Evolutionary conservation across 2,797 vertebrate species (phyloP).

Genomic region (Trachops cirrhosus): DNA sequence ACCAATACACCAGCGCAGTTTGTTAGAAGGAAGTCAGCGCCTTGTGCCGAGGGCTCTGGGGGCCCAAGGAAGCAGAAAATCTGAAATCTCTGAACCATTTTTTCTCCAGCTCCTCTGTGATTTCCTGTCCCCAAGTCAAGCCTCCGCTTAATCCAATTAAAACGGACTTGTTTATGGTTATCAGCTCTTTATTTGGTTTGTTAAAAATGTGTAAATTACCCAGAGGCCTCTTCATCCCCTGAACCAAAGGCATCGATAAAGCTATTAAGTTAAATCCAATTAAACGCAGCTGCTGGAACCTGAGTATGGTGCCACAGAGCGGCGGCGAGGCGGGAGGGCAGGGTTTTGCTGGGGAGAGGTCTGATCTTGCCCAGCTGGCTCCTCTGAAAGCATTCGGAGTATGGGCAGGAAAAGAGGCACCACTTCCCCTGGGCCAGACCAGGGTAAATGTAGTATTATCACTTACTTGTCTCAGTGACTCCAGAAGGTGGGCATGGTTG

Average conservation of each 20-base stretch:
- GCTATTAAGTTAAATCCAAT: slow-evolving; percentile 65
- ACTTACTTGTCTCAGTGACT: neutral
- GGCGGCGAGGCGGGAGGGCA: neutral
- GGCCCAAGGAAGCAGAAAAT: neutral
- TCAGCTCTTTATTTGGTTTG: slow-evolving; percentile 59
- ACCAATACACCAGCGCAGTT: accelerated
- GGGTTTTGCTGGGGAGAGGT: neutral
- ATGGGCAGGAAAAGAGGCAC: too few species aligned
- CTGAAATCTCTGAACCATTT: neutral
- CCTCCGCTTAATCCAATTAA: slow-evolving; percentile 67
- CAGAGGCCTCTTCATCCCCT: slow-evolving; percentile 55
- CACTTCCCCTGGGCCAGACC: accelerated
- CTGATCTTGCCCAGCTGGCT: neutral
- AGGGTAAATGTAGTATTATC: too few species aligned
- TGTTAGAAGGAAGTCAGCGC: neutral
- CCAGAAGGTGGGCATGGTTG: neutral
- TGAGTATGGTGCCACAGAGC: neutral
- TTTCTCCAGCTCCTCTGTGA: neutral
- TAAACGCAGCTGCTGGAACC: slow-evolving; percentile 40
- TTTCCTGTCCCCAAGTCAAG: neutral
- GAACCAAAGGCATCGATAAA: slow-evolving; percentile 63
- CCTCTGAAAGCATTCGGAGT: too few species aligned
- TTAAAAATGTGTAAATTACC: slow-evolving; percentile 65
- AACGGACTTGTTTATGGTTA: slow-evolving; percentile 57
- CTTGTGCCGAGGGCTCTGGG: neutral